phyloP scores from a whole-genome alignment of 2,113 vertebrate species.

The Ailuropoda melanoleuca region DNA sequence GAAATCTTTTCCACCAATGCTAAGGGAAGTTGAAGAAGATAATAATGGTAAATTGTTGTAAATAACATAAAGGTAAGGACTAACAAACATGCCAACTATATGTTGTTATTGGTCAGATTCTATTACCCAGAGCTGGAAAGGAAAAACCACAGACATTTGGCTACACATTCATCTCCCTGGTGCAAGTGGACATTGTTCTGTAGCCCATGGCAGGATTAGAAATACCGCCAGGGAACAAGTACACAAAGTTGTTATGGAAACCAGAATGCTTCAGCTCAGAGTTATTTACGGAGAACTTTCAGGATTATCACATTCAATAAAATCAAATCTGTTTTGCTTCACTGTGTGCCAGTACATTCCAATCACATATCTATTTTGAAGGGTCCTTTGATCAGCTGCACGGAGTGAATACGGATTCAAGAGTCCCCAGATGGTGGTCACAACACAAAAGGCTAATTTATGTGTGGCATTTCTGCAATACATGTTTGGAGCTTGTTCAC shows the following conservation, averaged over 20 bases:
- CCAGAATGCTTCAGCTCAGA: conserved; percentile 43
- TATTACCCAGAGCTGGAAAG: background rate
- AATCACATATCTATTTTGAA: background rate
- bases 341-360: background rate
- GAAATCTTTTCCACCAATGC: background rate
- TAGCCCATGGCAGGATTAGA: background rate
- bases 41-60: conserved; percentile 24
- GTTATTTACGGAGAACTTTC: conserved; percentile 63
- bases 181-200: conserved; percentile 44
- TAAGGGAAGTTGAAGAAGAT: background rate
- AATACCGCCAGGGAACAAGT: conserved; percentile 30
- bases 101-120: background rate
- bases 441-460: background rate
- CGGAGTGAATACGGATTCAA: background rate
- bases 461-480: background rate
- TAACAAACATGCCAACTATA: background rate
- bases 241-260: conserved; percentile 77
- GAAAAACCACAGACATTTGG: conserved; percentile 22
- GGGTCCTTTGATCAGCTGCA: background rate
- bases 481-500: conserved; percentile 59
- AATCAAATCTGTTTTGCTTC: conserved; percentile 6
- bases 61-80: background rate
- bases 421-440: background rate
- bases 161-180: conserved; percentile 51
- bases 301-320: conserved; percentile 36